Percentiles rank a stretch among this genome's conserved stretches.
Conservation (phyloP, 2,797 vertebrate genomes). For the Kryptopterus vitreolus region DNA sequence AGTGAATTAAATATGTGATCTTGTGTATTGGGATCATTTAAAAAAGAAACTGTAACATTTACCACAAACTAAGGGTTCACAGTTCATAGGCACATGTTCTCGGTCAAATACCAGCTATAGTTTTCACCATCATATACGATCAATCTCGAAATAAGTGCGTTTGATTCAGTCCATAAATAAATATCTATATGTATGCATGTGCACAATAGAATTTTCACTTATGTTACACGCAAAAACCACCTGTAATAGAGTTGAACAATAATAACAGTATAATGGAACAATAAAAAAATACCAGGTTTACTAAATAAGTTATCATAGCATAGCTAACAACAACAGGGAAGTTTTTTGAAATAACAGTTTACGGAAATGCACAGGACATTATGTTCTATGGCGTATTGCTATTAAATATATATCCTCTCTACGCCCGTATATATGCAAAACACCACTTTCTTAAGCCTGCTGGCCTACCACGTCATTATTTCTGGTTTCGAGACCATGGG, state of each 20-base stretch:
- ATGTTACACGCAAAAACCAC: not conserved
- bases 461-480: not conserved
- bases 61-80: not conserved
- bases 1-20: not conserved
- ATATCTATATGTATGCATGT: not conserved
- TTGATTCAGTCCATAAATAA: not conserved
- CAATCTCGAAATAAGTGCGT: not conserved
- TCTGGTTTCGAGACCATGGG: not conserved
- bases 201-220: too few species aligned
- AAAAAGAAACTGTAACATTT: not conserved
- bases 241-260: not conserved
- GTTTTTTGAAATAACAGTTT: not conserved
- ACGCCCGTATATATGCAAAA: not conserved
- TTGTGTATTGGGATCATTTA: not conserved
- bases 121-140: not conserved
- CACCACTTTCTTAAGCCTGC: not conserved
- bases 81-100: not conserved
- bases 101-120: not conserved
- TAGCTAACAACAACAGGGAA: too few species aligned
- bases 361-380: not conserved
- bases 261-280: too few species aligned
- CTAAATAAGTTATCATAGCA: too few species aligned
- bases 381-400: not conserved
- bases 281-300: too few species aligned
- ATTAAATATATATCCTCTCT: not conserved